Base-by-base conservation (phyloP, 2,888 invertebrate genomes). In the Drosophila tripunctata region DNA sequence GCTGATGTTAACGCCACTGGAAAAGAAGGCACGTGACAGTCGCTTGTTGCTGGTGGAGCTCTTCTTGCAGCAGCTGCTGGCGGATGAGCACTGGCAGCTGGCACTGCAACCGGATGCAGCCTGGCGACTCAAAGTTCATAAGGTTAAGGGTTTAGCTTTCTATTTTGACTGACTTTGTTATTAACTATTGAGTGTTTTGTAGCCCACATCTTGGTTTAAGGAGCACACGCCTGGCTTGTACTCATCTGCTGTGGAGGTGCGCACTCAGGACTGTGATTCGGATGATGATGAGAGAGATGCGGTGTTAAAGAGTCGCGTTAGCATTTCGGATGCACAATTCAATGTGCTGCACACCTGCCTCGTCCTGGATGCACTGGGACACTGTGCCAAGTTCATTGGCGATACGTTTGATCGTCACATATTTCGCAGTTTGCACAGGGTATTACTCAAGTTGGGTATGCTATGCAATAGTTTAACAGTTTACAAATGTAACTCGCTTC, bases 391-490 rank as follows among this genome's bases (percentile, higher is more conserved):
- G 4, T 90, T 92, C 10, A 90, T 95, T 19, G 90, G 91, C 50
- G 79, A 89, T 0, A 80, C 92, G 0, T 96, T 93, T 88, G 92
- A 94, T 67, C 92, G 92, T 1, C 94, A 93, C 86, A 88, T 96
- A 65, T 90, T 96, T 56, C 93, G 93, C 81, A 93, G 94, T 12
- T 91, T 96, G 35, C 95, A 95, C 75, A 90, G 94, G 48, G 90
- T 96, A 19, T 90, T 96, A 47, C 95, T 96, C 88, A 93, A 94
- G 91, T 94, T 95, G 57, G 95, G 95, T 95, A 90, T 65, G 73
- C 45, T 0, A n/a, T n/a, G n/a, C n/a, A n/a, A n/a, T n/a, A n/a
- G n/a, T n/a, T n/a, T n/a, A n/a, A n/a, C n/a, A n/a, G n/a, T n/a
- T n/a, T n/a, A n/a, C n/a, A n/a, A n/a, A n/a, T n/a, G n/a, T n/a